phyloP scores from a whole-genome alignment of 2,888 invertebrate species.

The Oxytorus armatus region DNA sequence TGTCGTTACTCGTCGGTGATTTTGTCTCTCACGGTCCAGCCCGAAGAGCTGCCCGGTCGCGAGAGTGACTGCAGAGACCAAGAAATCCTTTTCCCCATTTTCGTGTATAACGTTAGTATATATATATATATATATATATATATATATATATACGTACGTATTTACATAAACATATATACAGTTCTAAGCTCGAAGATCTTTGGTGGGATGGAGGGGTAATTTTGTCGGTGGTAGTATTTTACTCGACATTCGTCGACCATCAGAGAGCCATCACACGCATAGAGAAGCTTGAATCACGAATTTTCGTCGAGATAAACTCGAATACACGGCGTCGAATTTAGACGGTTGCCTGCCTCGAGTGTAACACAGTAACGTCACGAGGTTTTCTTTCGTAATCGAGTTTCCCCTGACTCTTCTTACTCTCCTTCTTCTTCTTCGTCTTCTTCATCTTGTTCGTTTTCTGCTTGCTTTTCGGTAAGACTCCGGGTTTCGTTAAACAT shows the following conservation, averaged over 20 bases:
- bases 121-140: neutral
- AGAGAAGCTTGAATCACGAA: constrained; percentile 62
- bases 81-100: constrained; percentile 53
- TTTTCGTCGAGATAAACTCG: constrained; percentile 62
- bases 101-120: neutral
- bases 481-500: constrained; percentile 1
- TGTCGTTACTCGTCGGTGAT: constrained; percentile 45
- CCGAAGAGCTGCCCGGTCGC: constrained; percentile 38
- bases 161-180: neutral
- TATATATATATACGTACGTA: neutral
- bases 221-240: constrained; percentile 27
- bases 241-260: constrained; percentile 26
- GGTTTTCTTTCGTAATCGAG: constrained; percentile 73
- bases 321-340: constrained; percentile 71
- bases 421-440: constrained; percentile 34
- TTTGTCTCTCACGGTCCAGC: constrained; percentile 32
- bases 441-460: constrained; percentile 31
- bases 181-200: neutral
- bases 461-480: constrained; percentile 28
- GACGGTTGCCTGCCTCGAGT: constrained; percentile 65
- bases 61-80: constrained; percentile 46
- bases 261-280: constrained; percentile 9
- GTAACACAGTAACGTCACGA: constrained; percentile 70
- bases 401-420: constrained; percentile 41
- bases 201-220: constrained; percentile 1